Base-by-base conservation (phyloP, 35 echinoderm and acorn worm genomes). In the Patiria miniata region DNA sequence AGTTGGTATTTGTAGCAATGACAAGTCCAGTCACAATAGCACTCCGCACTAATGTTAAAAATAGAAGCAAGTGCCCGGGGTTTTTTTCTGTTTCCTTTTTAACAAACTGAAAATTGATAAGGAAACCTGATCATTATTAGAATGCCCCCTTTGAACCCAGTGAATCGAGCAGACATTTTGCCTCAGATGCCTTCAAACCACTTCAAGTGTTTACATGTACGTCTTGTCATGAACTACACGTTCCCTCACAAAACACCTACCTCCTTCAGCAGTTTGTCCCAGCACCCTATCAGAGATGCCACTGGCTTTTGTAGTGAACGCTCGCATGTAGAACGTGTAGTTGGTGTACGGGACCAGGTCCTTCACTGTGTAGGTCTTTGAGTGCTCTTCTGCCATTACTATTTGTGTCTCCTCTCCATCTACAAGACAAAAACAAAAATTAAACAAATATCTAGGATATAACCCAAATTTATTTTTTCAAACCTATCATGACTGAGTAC, bases 241-340 rank as follows among this genome's bases (percentile, higher is more conserved):
- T 22, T 17, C 19, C 28, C 7, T n/a, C 19, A 60, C 7, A n/a
- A 18, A n/a, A 26, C 14, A 18, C 57, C 19, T 60, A 30, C 65
- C 65, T 73, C 65, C 65, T 73, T 73, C 65, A 23, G 65, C 65
- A 32, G 65, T 73, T 34, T 73, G 65, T 14, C 1, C 65, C 26
- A 73, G 8, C 29, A 73, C 65, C 0, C 34, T 26, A 2, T 36
- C 65, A 32, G 65, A 73, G 34, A 73, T 32, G 10, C n/a, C 34
- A 34, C 65, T 73, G 34, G 65, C 65, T 32, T 12, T 23, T 32
- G 23, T 26, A 34, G 65, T 73, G 34, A 28, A 32, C 29, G 65
- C 26, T 28, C 65, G 65, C 65, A 73, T 73, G 65, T 73, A 73
- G 34, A 73, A 73, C 65, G 65, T 73, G 65, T 73, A 73, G 65